Evolutionary conservation across 2,797 vertebrate genomes (phyloP).

Genomic region (Helostoma temminkii): DNA sequence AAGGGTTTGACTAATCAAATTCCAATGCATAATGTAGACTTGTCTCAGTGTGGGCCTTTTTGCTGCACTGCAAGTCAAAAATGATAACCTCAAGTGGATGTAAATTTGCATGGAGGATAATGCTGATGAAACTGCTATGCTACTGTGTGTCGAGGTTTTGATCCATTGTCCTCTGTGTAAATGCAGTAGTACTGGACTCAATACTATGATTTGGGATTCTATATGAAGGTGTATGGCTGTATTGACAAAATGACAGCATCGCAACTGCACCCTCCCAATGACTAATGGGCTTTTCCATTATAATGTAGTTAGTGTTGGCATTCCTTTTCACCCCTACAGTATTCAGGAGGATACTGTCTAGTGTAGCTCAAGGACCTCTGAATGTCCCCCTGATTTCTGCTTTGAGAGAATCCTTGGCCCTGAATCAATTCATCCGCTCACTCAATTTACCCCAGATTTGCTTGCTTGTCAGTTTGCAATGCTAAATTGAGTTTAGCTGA

Average conservation of each 20-base stretch:
- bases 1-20: constrained; percentile 75
- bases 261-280: constrained; percentile 50
- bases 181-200: constrained; percentile 6
- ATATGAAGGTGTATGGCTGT: constrained; percentile 55
- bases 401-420: constrained; percentile 63
- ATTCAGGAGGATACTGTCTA: constrained; percentile 36
- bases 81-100: constrained; percentile 39
- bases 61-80: constrained; percentile 41
- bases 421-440: constrained; percentile 71
- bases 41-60: constrained; percentile 17
- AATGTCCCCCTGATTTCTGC: constrained; percentile 48
- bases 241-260: constrained; percentile 59
- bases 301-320: constrained; percentile 43
- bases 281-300: constrained; percentile 60
- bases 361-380: constrained; percentile 61
- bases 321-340: constrained; percentile 42
- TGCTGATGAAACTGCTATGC: constrained; percentile 29
- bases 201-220: constrained; percentile 2
- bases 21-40: constrained; percentile 50
- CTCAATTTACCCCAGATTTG: constrained; percentile 71
- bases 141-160: not conserved
- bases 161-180: constrained; percentile 24
- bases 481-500: constrained; percentile 72
- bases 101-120: constrained; percentile 39
- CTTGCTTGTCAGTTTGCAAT: constrained; percentile 74